phyloP scores from a whole-genome alignment of 1,140 invertebrate genomes.

The Meloidogyne hapla region DNA sequence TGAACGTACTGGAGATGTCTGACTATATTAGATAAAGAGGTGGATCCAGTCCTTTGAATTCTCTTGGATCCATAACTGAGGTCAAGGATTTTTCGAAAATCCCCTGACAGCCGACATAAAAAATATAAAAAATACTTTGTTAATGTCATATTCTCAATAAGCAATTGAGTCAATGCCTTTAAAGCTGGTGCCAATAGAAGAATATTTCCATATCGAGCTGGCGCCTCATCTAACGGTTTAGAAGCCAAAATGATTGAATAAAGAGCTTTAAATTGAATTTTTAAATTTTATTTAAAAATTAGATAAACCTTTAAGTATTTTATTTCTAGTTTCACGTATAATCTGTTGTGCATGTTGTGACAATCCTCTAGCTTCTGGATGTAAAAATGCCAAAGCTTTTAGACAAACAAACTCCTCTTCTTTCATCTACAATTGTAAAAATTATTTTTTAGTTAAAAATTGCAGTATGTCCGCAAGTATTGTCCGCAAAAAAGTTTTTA shows the following conservation, averaged over 20 bases:
- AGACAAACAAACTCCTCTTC: slow-evolving; percentile 63
- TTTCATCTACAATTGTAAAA: slow-evolving; percentile 42
- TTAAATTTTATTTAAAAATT: background rate
- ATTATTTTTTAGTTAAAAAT: background rate
- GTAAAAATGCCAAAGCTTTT: slow-evolving; percentile 62
- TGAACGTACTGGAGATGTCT: too few relatives aligned
- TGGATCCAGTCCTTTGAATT: too few relatives aligned
- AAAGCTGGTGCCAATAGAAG: slow-evolving; percentile 59
- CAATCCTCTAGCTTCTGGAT: slow-evolving; percentile 63
- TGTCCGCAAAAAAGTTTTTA: background rate
- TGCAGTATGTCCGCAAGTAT: background rate
- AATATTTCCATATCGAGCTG: slow-evolving; percentile 62
- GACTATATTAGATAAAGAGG: too few relatives aligned
- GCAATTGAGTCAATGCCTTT: slow-evolving; percentile 61
- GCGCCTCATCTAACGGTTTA: slow-evolving; percentile 57
- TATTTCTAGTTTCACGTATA: slow-evolving; percentile 60
- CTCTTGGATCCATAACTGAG: too few relatives aligned
- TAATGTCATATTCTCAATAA: slow-evolving; percentile 64
- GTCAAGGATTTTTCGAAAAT: background rate
- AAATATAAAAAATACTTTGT: slow-evolving; percentile 43
- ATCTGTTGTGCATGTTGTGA: slow-evolving; percentile 44
- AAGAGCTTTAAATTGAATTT: slow-evolving; percentile 36
- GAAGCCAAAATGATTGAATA: slow-evolving; percentile 58
- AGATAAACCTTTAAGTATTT: slow-evolving; percentile 52
- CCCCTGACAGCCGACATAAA: background rate